Conservation (phyloP, 2,888 invertebrate species). For the Alitta virens region DNA sequence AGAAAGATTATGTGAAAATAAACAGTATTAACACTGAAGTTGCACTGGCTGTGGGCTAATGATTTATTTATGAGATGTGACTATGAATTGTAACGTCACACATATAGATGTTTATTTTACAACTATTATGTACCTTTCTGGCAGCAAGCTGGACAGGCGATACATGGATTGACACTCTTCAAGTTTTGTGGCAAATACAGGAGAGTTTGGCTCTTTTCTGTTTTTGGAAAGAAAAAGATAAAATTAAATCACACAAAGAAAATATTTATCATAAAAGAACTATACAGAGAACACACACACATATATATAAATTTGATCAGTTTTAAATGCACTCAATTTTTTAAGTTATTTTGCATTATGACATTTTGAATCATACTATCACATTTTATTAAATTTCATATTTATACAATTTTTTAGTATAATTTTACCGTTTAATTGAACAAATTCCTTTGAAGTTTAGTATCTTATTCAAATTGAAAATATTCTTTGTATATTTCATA, state of each 20-base stretch:
- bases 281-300: too few relatives aligned
- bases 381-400: neutral
- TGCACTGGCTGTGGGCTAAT: too few relatives aligned
- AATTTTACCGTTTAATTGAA: neutral
- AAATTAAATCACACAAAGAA: neutral
- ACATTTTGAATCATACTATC: neutral
- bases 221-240: neutral
- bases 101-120: too few relatives aligned
- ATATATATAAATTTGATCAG: too few relatives aligned
- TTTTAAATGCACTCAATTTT: neutral
- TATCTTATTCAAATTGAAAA: too few relatives aligned
- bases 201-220: neutral
- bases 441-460: neutral
- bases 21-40: too few relatives aligned
- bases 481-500: too few relatives aligned
- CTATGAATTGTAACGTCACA: too few relatives aligned
- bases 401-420: neutral
- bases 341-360: too few relatives aligned
- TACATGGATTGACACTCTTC: neutral
- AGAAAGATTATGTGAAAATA: too few relatives aligned
- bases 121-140: slow-evolving; percentile 1
- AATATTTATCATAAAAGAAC: neutral
- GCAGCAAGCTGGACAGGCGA: slow-evolving; percentile 7
- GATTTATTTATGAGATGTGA: too few relatives aligned
- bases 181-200: slow-evolving; percentile 3